Base-by-base conservation (phyloP, 2,797 vertebrate genomes). In the Trachops cirrhosus region DNA sequence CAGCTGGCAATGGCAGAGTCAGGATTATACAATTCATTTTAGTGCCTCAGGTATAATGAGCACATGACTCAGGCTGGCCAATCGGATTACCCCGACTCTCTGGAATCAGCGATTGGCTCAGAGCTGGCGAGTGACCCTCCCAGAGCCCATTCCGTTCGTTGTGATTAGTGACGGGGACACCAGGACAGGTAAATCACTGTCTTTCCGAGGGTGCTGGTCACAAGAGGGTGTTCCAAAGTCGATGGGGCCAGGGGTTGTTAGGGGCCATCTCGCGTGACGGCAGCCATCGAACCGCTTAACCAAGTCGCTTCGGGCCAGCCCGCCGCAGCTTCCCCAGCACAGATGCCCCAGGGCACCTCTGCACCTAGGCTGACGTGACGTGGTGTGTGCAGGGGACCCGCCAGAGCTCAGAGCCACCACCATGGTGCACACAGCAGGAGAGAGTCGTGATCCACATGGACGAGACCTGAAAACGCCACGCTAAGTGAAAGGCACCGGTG, bases 21-120 rank as follows among this genome's bases (percentile, higher is more conserved):
- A n/a, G 74, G 32, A 77, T 19, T n/a, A 3, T 22, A 6, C 21
- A 12, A 34, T 18, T 32, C 46, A 22, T 22, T 32, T 12, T 21
- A 2, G n/a, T 5, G 22, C 44, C 32, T 14, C 3, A 0, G 74
- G 21, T 2, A 5, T 14, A 7, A 14, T 12, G 19, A 77, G 46
- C 46, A 50, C 7, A 46, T n/a, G 74, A 34, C 46, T n/a, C 46
- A 44, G 44, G 41, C 71, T 4, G 41, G 71, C 39, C 70, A 44
- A 16, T 44, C 41, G 29, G 41, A 46, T 73, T 8, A 15, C 39
- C 70, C 39, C 14, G 9, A 73, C 39, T 29, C 70, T 73, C 70
- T 15, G 26, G 41, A 18, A 4, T 18, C 41, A 32, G 7, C 9
- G 41, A 46, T 46, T 73, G 71, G 71, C 41, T 46, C 71, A 9